phyloP scores from a whole-genome alignment of 2,797 vertebrate species.

The Phrynocephalus guinanensis region DNA sequence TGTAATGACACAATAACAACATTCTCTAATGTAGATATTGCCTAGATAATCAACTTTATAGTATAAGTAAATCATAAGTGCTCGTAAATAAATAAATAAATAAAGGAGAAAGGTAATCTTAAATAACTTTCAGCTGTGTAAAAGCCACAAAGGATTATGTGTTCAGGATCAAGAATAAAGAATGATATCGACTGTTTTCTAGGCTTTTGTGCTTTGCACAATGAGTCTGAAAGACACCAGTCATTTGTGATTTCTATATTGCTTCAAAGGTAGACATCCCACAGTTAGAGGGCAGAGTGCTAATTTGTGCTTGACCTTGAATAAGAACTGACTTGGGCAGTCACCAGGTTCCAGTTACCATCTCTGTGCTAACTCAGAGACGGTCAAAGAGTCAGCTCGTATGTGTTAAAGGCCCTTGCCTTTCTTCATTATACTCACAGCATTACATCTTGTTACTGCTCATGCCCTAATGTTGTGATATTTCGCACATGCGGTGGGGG shows the following conservation, averaged over 20 bases:
- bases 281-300: rapidly evolving
- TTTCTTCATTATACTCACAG: slow-evolving; percentile 39
- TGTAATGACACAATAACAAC: no score
- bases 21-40: neutral
- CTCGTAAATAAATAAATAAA: neutral
- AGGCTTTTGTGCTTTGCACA: rapidly evolving
- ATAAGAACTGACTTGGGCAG: neutral
- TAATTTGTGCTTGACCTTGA: rapidly evolving
- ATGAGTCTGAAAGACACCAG: neutral
- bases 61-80: neutral
- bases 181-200: neutral
- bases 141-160: slow-evolving; percentile 10
- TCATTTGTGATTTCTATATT: neutral
- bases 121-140: neutral
- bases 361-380: neutral
- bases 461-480: slow-evolving; percentile 15
- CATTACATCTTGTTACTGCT: slow-evolving; percentile 20
- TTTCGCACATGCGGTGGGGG: no score
- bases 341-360: neutral
- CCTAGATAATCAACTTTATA: neutral
- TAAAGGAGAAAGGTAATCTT: neutral
- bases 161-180: neutral
- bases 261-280: neutral
- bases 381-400: slow-evolving; percentile 47
- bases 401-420: slow-evolving; percentile 38